phyloP scores from a whole-genome alignment of 2,888 invertebrate species.

The Drosophila melanosoma region DNA sequence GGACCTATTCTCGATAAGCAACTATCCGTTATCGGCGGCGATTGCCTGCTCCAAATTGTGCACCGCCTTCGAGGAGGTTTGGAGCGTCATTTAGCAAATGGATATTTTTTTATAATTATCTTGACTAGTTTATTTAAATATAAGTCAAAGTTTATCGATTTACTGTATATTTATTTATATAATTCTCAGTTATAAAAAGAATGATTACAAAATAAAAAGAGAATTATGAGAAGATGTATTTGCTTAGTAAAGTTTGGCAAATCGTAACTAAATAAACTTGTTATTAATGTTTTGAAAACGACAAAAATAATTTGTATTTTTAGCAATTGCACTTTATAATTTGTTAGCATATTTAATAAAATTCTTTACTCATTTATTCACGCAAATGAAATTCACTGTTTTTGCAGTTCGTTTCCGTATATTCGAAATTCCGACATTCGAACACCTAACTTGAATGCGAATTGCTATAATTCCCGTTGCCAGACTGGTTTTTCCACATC shows the following conservation, averaged over 20 bases:
- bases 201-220: constrained; percentile 29
- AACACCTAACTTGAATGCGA: constrained; percentile 8
- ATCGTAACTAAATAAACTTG: constrained; percentile 2
- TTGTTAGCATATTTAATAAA: not conserved
- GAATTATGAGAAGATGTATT: not conserved
- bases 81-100: constrained; percentile 88
- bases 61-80: constrained; percentile 96
- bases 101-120: not conserved
- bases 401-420: not conserved
- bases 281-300: not conserved
- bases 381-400: not conserved
- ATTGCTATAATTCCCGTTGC: constrained; percentile 1
- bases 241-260: constrained; percentile 2
- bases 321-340: constrained; percentile 16
- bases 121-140: constrained; percentile 6
- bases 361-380: not conserved
- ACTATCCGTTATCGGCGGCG: constrained; percentile 98
- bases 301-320: not conserved
- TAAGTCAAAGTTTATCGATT: not conserved
- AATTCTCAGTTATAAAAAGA: constrained; percentile 66
- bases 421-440: constrained; percentile 2
- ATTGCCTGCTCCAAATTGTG: constrained; percentile 98
- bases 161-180: constrained; percentile 32
- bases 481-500: not conserved
- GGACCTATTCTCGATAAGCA: constrained; percentile 95